Base-by-base conservation (phyloP, 2,888 invertebrate species). In the Keiferia lycopersicella region DNA sequence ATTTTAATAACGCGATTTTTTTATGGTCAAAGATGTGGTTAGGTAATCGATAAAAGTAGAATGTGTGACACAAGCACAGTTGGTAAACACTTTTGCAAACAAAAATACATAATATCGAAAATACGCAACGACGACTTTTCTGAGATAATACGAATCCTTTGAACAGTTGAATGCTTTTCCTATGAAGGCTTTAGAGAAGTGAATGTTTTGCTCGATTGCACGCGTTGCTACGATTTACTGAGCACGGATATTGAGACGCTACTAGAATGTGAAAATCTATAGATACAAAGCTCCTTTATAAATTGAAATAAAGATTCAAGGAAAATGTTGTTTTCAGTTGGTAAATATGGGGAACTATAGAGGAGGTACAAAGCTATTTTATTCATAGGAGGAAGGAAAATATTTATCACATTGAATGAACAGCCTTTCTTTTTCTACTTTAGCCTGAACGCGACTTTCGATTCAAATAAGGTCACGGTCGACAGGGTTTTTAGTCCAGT, bases 161-260 rank as follows among this genome's bases (percentile, higher is more conserved):
- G n/a, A 45, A 51, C 51, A 51, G 22, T 22, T 10, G 16, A 51
- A 51, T 51, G 51, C 18, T 20, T 51, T 51, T 51, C 18, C 51
- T 20, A 10, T 20, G 18, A 51, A 22, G 12, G 18, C 51, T 51
- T 16, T 51, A 20, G 11, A 20, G 12, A 51, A 10, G 11, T 20
- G 20, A 51, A 51, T 51, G 22, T 51, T 51, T 51, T 51, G 51
- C 51, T 51, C 51, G 51, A 51, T 51, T 51, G 51, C 18, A 51
- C 51, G 20, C 22, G 18, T 18, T 22, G 18, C 51, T 51, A 22
- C 22, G 51, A 51, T 51, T 22, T 22, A 20, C 51, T 51, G 50
- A 50, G 50, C 50, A 50, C 50, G 20, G 50, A 50, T 50, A 51
- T 51, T 51, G 51, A 51, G 51, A 51, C 51, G 51, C 6, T 51